phyloP scores from a whole-genome alignment of 2,797 vertebrate species.

The Cuniculus paca region DNA sequence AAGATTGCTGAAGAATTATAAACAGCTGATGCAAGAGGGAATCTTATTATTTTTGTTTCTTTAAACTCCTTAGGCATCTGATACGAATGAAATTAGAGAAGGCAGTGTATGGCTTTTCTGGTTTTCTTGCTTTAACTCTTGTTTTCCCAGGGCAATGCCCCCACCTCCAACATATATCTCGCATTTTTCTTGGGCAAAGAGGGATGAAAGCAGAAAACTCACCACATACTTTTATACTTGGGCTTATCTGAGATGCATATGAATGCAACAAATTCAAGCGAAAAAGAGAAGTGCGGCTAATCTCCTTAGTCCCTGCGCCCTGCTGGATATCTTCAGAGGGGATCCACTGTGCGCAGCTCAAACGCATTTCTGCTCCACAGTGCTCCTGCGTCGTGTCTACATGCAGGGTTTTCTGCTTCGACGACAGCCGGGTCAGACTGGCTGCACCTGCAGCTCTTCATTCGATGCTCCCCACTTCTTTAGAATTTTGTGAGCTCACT shows the following conservation, averaged over 20 bases:
- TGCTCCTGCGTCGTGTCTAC: accelerated
- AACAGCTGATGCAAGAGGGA: not conserved
- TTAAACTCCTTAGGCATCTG: not conserved
- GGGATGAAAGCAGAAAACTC: not conserved
- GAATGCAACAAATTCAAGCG: not conserved
- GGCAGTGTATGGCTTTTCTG: not conserved
- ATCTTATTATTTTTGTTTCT: not conserved
- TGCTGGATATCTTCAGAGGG: not conserved
- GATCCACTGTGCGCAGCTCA: no score
- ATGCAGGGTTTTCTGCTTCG: accelerated
- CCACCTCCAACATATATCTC: not conserved
- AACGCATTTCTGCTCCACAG: accelerated
- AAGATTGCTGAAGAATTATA: not conserved
- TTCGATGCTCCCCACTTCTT: not conserved
- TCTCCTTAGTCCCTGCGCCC: not conserved
- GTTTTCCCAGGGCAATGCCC: not conserved
- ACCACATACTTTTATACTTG: not conserved
- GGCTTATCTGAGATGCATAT: not conserved
- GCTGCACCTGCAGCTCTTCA: not conserved
- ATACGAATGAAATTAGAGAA: slow-evolving; percentile 45
- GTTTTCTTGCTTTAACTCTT: slow-evolving; percentile 20
- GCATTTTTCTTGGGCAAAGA: slow-evolving; percentile 32
- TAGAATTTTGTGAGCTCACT: not conserved
- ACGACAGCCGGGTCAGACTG: accelerated
- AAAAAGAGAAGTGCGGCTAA: not conserved